Base-by-base conservation (phyloP, 2,888 invertebrate species). In the Tiphia femorata region DNA sequence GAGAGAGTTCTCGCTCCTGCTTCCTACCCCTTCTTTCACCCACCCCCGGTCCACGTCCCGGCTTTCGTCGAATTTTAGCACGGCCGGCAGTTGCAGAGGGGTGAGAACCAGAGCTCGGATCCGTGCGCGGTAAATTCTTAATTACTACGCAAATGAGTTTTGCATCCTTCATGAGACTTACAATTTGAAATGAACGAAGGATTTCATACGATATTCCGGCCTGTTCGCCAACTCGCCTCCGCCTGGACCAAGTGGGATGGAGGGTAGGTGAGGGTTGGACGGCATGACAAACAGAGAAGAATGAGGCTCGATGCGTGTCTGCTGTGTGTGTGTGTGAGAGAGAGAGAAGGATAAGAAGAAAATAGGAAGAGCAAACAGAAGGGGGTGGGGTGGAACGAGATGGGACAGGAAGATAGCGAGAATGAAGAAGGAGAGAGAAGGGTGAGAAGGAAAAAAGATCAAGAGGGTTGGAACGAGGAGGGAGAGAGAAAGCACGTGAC, bases 111-210 rank as follows among this genome's bases (percentile, higher is more conserved):
- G 42, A 47, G 44, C 25, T 33, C 38, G 48, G 41, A 60, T 64
- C 60, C 60, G 54, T 53, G 25, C 42, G 47, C 62, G 57, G 55
- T 66, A 66, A 68, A 71, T 70, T 68, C 66, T 72, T 74, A 75
- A 74, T 75, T 73, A 72, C 67, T 68, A 69, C 64, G 71, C 69
- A 73, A 74, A 74, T 74, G 68, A 73, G 70, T 70, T 74, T 73
- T 73, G 75, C 70, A 74, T 66, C 65, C 64, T 62, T 69, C 65
- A 69, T 69, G 59, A 65, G 55, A 62, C 55, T 64, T 57, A 55
- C 63, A 70, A 67, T 69, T 64, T 62, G 48, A 58, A 68, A 73
- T 70, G 70, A 66, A 64, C 64, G 65, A 54, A 58, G 59, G 48
- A 63, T 66, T 67, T 65, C 65, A 58, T 58, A 53, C 52, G 55